Base-by-base conservation (phyloP, 37 sponge, comb jelly and placozoan species). In the Aplysina aerophoba region DNA sequence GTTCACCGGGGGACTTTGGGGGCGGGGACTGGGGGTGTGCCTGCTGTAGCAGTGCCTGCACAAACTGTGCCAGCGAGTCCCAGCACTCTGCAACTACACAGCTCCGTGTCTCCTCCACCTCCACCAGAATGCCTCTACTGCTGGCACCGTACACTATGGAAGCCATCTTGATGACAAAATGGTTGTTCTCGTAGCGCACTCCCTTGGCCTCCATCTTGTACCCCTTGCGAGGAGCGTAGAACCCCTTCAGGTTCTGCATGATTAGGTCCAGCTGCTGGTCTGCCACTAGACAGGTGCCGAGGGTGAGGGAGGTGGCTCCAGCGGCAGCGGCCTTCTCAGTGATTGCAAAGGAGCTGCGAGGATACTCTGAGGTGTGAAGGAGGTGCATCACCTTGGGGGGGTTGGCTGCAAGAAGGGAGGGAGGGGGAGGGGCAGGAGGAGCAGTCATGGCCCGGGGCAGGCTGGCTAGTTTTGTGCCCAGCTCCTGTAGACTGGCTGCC, bases 301-400 rank as follows among this genome's bases (percentile, higher is more conserved):
- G 50, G 3, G 54, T 24, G 27, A 64, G 60, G n/a, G 82, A 71
- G n/a, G 71, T 15, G 14, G 66, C 22, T 30, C 41, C 54, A 50
- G 53, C 44, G 39, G 53, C 78, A 31, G 71, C 35, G 15, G 78
- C n/a, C 78, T 75, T 75, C 73, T 92, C 93, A 0, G 89, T 79
- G 15, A 92, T 81, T 0, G 84, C 86, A 83, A 89, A 92, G 2
- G 93, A 88, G 34, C 84, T 89, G 20, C 81, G 58, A 11, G 93
- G 93, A 33, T 92, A 92, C 83, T 92, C 93, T 12, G 89, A 83
- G 61, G 89, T 86, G 79, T 92, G 93, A 6, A 92, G 13, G 41
- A 92, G 36, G 31, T 92, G 82, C 59, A 89, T 56, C 62, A 84
- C 22, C 60, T 79, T 85, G 12, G n/a, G 66, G 35, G 87, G 69